These are phyloP conservation scores for Dendrocopos noguchii DNA, from an alignment of 2,113 vertebrate genomes.

Conservation along the genomic window DNA sequence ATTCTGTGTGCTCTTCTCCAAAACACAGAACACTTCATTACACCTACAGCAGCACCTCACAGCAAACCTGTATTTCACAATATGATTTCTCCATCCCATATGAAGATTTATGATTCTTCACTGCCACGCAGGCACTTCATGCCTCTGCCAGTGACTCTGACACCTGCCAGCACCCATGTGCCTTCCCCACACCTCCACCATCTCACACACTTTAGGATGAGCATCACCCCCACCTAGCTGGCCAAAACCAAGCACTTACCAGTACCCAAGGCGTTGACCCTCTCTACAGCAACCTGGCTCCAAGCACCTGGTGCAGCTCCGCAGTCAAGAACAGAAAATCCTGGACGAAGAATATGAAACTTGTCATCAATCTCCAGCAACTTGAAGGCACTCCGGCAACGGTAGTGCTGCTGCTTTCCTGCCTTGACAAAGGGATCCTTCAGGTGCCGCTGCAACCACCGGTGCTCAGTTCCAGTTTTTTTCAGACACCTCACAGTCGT, in stretches of 20 bases:
- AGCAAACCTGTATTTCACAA: not conserved
- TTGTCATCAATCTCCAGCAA: slow-evolving; percentile 88
- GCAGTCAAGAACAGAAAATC: slow-evolving; percentile 87
- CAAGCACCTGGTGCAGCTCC: slow-evolving; percentile 94
- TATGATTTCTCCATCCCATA: accelerated
- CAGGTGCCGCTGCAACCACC: slow-evolving; percentile 85
- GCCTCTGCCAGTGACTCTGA: not conserved
- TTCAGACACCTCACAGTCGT: not conserved
- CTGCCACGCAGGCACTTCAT: accelerated
- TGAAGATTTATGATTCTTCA: not conserved
- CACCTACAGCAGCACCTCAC: accelerated
- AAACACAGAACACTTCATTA: not conserved
- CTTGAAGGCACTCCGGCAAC: slow-evolving; percentile 95
- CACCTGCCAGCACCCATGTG: not conserved
- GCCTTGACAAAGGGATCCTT: slow-evolving; percentile 92
- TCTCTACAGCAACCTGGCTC: slow-evolving; percentile 91
- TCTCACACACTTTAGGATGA: not conserved
- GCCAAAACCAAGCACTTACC: slow-evolving; percentile 70
- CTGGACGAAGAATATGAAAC: slow-evolving; percentile 81
- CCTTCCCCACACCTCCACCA: not conserved
- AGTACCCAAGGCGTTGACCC: slow-evolving; percentile 85
- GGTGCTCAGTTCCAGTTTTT: slow-evolving; percentile 77
- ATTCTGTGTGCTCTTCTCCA: not conserved
- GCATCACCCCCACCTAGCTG: not conserved
- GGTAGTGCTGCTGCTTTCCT: slow-evolving; percentile 77